Conservation (phyloP, 2,888 invertebrate genomes). For the Kuschelorhynchus macadamiae region DNA sequence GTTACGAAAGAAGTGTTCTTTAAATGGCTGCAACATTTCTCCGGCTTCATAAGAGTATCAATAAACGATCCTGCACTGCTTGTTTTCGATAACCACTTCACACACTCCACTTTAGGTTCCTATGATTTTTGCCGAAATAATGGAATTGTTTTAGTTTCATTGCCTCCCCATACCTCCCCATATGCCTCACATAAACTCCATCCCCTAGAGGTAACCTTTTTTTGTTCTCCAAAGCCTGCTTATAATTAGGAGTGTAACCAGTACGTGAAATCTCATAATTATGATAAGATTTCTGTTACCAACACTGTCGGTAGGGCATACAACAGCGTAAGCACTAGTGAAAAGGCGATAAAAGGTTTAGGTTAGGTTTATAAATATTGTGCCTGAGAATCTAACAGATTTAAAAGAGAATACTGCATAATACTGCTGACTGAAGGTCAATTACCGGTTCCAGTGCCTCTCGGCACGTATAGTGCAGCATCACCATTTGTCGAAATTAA, state of each 20-base stretch:
- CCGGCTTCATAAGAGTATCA: slow-evolving; percentile 10
- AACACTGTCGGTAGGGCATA: slow-evolving; percentile 4
- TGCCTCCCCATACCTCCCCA: slow-evolving; percentile 7
- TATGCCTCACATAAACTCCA: slow-evolving; percentile 26
- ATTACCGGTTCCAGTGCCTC: slow-evolving; percentile 3
- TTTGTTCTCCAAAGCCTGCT: slow-evolving; percentile 38
- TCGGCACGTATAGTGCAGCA: slow-evolving; percentile 1
- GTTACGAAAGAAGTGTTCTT: slow-evolving; percentile 17
- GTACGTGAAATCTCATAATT: slow-evolving; percentile 28
- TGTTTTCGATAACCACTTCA: slow-evolving; percentile 25
- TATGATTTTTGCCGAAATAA: slow-evolving; percentile 13
- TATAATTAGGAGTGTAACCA: slow-evolving; percentile 41
- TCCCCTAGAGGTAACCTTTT: slow-evolving; percentile 43
- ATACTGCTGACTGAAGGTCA: too few relatives aligned
- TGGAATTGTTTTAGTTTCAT: slow-evolving; percentile 18
- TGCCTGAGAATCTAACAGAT: slow-evolving; percentile 5
- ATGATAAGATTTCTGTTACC: slow-evolving; percentile 15
- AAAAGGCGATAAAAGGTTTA: slow-evolving; percentile 20
- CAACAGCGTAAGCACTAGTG: not conserved
- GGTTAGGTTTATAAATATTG: slow-evolving; percentile 2
- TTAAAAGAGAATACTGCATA: not conserved
- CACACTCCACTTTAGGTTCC: slow-evolving; percentile 22
- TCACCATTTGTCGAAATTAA: too few relatives aligned
- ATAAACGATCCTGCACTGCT: slow-evolving; percentile 10
- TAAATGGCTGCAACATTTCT: slow-evolving; percentile 16